phyloP scores from a whole-genome alignment of 2,113 vertebrate species.

The Agapornis roseicollis region DNA sequence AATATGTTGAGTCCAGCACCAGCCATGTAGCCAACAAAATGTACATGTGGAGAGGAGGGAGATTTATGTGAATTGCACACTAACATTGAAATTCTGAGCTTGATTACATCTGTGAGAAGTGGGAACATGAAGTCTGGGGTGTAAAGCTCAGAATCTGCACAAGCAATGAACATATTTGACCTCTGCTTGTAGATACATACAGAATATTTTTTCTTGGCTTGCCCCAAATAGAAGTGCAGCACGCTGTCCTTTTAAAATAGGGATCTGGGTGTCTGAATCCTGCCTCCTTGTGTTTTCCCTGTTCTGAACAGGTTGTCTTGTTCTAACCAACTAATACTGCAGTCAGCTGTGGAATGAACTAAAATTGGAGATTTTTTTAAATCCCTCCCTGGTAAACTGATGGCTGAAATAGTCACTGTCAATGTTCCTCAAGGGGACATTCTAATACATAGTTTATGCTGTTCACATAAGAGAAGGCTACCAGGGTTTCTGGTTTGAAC shows the following conservation, averaged over 20 bases:
- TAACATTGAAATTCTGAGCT: neutral
- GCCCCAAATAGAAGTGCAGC: neutral
- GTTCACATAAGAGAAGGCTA: neutral
- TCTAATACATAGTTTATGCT: neutral
- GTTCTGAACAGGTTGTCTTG: neutral
- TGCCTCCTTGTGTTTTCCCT: neutral
- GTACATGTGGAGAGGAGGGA: neutral
- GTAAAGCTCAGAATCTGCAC: neutral
- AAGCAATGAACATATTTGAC: neutral
- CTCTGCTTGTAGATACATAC: neutral
- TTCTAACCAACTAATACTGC: neutral
- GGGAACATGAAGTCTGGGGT: neutral
- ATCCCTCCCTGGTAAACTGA: neutral
- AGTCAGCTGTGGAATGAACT: neutral
- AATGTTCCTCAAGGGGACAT: slow-evolving; percentile 14
- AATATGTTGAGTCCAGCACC: neutral
- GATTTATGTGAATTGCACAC: neutral
- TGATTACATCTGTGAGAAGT: neutral
- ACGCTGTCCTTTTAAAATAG: neutral
- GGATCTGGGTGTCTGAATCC: neutral
- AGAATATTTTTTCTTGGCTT: neutral
- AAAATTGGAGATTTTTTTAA: neutral
- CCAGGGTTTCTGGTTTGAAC: neutral
- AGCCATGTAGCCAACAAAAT: neutral
- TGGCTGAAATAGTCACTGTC: neutral